phyloP scores from a whole-genome alignment of 2,797 vertebrate species.

The Liparis tanakae region DNA sequence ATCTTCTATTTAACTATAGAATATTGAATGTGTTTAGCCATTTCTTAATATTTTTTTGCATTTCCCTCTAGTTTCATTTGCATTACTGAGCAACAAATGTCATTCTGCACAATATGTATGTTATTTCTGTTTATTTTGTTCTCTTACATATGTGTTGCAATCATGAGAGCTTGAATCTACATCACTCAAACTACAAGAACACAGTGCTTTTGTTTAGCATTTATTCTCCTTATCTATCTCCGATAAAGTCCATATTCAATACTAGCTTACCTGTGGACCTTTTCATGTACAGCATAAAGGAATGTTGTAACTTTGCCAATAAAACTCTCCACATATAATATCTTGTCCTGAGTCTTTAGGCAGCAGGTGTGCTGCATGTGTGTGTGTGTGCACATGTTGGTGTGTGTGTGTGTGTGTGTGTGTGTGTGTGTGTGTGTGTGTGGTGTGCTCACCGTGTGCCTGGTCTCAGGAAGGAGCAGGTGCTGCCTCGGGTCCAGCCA shows the following conservation, averaged over 20 bases:
- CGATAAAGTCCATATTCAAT: not conserved
- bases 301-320: conserved; percentile 2
- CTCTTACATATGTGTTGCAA: no score
- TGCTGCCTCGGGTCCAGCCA: conserved; percentile 92
- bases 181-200: not conserved
- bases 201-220: not conserved
- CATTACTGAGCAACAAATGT: not conserved
- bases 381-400: not conserved
- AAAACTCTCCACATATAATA: not conserved
- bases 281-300: not conserved
- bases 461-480: conserved; percentile 92
- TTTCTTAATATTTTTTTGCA: not conserved
- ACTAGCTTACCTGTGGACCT: not conserved
- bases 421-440: not conserved
- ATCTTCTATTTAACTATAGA: not conserved
- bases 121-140: not conserved
- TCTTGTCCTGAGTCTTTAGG: conserved; percentile 6
- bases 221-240: not conserved
- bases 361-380: conserved; percentile 7
- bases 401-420: not conserved
- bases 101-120: not conserved
- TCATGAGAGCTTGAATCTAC: not conserved
- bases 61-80: not conserved
- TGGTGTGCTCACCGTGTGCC: conserved; percentile 86
- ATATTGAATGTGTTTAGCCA: not conserved